Conservation (phyloP, 2,113 vertebrate genomes). For the Scomber japonicus region DNA sequence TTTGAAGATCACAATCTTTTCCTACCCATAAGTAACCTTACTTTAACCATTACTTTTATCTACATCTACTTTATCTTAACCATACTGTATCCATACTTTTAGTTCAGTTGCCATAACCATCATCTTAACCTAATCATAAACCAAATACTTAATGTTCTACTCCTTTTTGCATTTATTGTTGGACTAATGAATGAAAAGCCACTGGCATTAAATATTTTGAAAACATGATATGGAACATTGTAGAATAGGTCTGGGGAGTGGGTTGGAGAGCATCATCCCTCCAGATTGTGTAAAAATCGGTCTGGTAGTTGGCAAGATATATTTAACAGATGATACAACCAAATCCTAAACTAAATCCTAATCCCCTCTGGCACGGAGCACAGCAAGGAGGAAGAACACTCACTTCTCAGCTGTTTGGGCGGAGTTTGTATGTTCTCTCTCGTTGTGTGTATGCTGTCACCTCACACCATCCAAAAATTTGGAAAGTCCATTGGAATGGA, state of each 20-base stretch:
- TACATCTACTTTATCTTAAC: too few species aligned
- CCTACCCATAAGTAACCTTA: too few species aligned
- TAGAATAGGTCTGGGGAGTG: not conserved
- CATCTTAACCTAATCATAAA: too few species aligned
- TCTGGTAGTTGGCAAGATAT: not conserved
- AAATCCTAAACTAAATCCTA: conserved; percentile 38
- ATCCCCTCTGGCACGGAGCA: not conserved
- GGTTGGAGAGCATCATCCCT: not conserved
- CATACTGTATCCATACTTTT: too few species aligned
- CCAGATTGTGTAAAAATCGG: conserved; percentile 1
- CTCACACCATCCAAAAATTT: conserved; percentile 1
- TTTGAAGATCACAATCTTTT: too few species aligned
- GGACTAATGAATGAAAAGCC: too few species aligned
- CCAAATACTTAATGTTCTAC: too few species aligned
- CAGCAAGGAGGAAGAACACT: not conserved
- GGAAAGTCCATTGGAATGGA: not conserved
- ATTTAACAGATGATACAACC: conserved; percentile 17
- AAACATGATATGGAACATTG: not conserved
- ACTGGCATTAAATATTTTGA: not conserved
- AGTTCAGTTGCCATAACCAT: too few species aligned
- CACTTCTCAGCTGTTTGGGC: conserved; percentile 19
- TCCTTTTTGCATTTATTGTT: too few species aligned
- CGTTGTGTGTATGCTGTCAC: conserved; percentile 26
- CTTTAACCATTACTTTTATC: too few species aligned
- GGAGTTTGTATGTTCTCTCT: conserved; percentile 3